Evolutionary conservation across 64 coral and sea anemone species (phyloP).

Genomic region (Acropora tenuis): DNA sequence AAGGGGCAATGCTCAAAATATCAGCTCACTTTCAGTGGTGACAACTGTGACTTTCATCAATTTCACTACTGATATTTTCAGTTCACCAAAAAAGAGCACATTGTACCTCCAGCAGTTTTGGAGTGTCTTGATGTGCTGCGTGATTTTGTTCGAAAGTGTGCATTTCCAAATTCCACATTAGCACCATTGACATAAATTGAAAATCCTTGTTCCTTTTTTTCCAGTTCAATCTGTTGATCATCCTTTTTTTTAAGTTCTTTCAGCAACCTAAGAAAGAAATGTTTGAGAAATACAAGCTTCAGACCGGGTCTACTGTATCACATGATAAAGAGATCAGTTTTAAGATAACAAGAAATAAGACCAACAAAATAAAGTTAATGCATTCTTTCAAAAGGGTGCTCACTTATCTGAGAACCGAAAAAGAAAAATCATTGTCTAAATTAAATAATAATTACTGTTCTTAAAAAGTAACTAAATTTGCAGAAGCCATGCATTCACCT

Average conservation of each 20-base stretch:
- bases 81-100: neutral
- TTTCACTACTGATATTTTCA: too few species aligned
- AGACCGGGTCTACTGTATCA: neutral
- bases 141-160: slow-evolving; percentile 49
- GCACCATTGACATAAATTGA: slow-evolving; percentile 98
- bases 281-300: neutral
- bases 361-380: neutral
- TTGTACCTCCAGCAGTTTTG: slow-evolving; percentile 87
- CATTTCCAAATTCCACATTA: slow-evolving; percentile 71
- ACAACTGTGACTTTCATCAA: too few species aligned
- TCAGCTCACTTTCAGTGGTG: too few species aligned
- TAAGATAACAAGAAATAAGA: neutral
- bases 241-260: slow-evolving; percentile 92
- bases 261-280: slow-evolving; percentile 61
- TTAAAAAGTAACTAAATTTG: too few species aligned
- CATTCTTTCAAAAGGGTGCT: neutral
- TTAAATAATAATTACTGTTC: too few species aligned
- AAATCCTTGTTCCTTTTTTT: slow-evolving; percentile 97
- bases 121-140: slow-evolving; percentile 73
- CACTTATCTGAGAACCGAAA: too few species aligned
- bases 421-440: too few species aligned
- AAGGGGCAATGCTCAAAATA: too few species aligned
- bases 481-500: too few species aligned
- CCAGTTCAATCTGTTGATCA: slow-evolving; percentile 86
- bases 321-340: neutral